A percentile compares a stretch with the other conserved stretches of the same genome.
These are phyloP conservation scores for Vandiemenella viatica DNA, from an alignment of 2,888 invertebrate species.

Conservation along the genomic window DNA sequence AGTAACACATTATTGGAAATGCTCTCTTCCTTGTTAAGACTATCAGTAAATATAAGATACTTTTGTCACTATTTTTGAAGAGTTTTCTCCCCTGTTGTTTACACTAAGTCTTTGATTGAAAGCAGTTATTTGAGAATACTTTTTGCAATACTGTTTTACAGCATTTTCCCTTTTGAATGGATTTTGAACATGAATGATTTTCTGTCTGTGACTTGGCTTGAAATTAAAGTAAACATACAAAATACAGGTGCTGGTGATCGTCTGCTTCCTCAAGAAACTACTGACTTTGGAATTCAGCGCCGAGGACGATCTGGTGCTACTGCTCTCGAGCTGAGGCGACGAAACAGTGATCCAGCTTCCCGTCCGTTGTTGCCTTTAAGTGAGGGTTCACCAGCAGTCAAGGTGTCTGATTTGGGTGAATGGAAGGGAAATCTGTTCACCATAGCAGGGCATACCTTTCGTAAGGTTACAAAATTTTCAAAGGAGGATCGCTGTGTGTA, in stretches of 20 bases:
- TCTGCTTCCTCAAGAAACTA: too few species aligned
- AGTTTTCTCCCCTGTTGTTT: too few species aligned
- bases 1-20: too few species aligned
- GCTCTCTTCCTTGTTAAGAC: too few species aligned
- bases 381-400: neutral
- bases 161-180: neutral
- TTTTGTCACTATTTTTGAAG: too few species aligned
- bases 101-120: too few species aligned
- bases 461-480: constrained; percentile 59
- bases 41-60: too few species aligned
- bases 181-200: neutral
- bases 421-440: constrained; percentile 47
- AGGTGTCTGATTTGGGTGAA: constrained; percentile 36
- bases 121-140: too few species aligned
- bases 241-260: too few species aligned
- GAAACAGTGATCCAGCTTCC: constrained; percentile 60
- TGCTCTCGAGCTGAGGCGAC: constrained; percentile 39
- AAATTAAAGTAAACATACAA: too few species aligned
- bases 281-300: too few species aligned
- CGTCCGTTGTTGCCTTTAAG: neutral
- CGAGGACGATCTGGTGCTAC: constrained; percentile 26
- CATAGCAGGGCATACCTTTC: constrained; percentile 60
- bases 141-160: too few species aligned
- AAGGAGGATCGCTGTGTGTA: constrained; percentile 71
- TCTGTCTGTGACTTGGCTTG: neutral